Percentiles rank a stretch among this genome's conserved stretches.
phyloP scores from a whole-genome alignment of 1,140 invertebrate species.

The Pantala flavescens region DNA sequence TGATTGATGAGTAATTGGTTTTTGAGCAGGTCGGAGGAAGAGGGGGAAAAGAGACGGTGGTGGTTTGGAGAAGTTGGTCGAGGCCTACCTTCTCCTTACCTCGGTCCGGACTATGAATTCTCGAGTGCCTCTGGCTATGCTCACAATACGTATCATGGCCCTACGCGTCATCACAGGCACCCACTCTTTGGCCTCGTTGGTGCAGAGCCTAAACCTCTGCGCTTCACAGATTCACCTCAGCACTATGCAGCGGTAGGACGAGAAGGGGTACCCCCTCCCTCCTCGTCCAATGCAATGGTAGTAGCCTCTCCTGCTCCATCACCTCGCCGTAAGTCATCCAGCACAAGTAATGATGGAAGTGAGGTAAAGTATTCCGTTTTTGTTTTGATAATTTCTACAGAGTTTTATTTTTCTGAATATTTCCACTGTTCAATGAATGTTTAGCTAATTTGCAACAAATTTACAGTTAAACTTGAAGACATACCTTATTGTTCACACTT shows the following conservation, averaged over 20 bases:
- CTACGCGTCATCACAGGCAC: conserved; percentile 62
- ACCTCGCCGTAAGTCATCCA: conserved; percentile 55
- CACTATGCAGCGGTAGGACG: conserved; percentile 38
- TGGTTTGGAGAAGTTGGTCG: conserved; percentile 25
- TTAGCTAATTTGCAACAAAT: too few relatives aligned
- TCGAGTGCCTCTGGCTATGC: conserved; percentile 49
- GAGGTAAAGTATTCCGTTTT: conserved; percentile 27
- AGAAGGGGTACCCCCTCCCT: conserved; percentile 16
- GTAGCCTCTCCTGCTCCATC: conserved; percentile 50
- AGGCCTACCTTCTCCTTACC: conserved; percentile 23
- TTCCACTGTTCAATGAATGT: too few relatives aligned
- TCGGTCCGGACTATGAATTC: conserved; percentile 46
- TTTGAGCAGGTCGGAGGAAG: conserved; percentile 27
- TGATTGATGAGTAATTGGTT: too few relatives aligned
- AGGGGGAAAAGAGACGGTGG: conserved; percentile 33
- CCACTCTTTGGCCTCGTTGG: conserved; percentile 45
- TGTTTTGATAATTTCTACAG: neutral
- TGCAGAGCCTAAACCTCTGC: conserved; percentile 45
- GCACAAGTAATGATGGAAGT: conserved; percentile 49
- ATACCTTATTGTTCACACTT: too few relatives aligned
- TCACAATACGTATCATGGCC: conserved; percentile 87
- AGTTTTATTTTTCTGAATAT: too few relatives aligned
- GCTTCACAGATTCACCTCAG: conserved; percentile 67
- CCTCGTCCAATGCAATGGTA: conserved; percentile 21
- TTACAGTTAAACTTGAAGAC: too few relatives aligned